These are phyloP conservation scores for Drosophila gaucha DNA, from an alignment of 2,888 invertebrate genomes.

Conservation along the genomic window DNA sequence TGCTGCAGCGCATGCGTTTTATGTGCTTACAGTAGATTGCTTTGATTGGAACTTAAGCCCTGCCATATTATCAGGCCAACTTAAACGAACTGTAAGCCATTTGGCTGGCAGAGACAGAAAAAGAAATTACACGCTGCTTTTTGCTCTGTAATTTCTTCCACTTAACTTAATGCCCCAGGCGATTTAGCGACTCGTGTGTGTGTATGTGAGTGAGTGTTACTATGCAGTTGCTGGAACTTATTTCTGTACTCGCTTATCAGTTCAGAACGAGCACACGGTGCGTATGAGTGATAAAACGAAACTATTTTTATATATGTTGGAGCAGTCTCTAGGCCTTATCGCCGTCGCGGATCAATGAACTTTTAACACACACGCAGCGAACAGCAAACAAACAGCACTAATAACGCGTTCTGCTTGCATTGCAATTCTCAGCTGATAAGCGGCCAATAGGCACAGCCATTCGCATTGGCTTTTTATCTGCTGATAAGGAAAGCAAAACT, in stretches of 20 bases:
- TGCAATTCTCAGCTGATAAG: conserved; percentile 58
- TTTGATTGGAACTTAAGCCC: conserved; percentile 84
- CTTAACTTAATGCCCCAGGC: conserved; percentile 81
- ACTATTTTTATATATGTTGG: conserved; percentile 49
- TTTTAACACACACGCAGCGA: conserved; percentile 45
- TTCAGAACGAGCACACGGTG: conserved; percentile 36
- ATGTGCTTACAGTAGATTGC: conserved; percentile 78
- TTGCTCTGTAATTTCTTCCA: conserved; percentile 84
- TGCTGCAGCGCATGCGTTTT: conserved; percentile 52
- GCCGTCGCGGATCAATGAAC: conserved; percentile 72
- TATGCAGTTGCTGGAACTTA: conserved; percentile 22
- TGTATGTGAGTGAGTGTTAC: conserved; percentile 29
- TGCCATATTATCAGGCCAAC: conserved; percentile 69
- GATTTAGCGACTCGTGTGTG: conserved; percentile 65
- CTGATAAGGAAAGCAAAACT: conserved; percentile 32
- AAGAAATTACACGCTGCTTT: conserved; percentile 78
- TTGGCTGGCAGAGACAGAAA: conserved; percentile 39
- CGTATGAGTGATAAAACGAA: conserved; percentile 58
- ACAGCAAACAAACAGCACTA: conserved; percentile 10
- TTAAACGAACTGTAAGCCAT: conserved; percentile 80
- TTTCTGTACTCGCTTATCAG: conserved; percentile 24
- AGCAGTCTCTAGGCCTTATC: conserved; percentile 67
- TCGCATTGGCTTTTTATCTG: conserved; percentile 45
- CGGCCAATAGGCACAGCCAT: conserved; percentile 44
- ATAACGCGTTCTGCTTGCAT: conserved; percentile 45